A percentile compares a stretch with the other conserved stretches of the same genome.
These are phyloP conservation scores for Phalacrocorax aristotelis DNA, from an alignment of 2,113 vertebrate genomes.

Conservation along the genomic window DNA sequence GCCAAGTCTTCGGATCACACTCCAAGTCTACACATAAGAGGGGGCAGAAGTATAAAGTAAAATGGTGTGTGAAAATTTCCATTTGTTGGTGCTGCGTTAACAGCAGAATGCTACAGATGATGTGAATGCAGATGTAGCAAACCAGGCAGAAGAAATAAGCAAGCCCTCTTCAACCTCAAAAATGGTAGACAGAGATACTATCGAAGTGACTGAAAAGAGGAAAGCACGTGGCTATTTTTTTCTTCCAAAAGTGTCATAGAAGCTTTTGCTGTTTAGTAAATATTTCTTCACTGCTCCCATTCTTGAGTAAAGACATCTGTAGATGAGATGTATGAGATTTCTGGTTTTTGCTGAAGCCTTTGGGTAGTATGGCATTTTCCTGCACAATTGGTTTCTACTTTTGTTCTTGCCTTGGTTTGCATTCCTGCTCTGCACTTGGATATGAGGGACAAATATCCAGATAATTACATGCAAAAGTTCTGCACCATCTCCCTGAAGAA, in stretches of 20 bases:
- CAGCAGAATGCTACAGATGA: not conserved
- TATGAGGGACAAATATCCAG: not conserved
- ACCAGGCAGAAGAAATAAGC: not conserved
- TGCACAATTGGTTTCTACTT: not conserved
- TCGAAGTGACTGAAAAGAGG: not conserved
- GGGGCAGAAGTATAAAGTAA: not conserved
- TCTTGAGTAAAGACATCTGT: not conserved
- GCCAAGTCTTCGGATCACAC: not conserved
- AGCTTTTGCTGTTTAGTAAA: not conserved
- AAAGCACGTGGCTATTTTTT: not conserved
- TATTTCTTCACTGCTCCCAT: not conserved
- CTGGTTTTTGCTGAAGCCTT: not conserved
- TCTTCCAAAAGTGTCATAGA: not conserved
- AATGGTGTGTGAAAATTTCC: not conserved
- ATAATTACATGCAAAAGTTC: not conserved
- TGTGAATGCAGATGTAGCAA: not conserved
- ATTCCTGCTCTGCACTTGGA: not conserved
- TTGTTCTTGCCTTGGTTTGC: not conserved
- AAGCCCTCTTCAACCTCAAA: not conserved
- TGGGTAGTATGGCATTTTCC: not conserved
- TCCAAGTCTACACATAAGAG: not conserved
- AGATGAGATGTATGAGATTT: not conserved
- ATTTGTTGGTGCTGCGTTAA: not conserved
- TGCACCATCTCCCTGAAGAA: not conserved
- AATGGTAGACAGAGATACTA: not conserved